These are phyloP conservation scores for Heliconius hermathena DNA, from an alignment of 1,140 invertebrate genomes.

Conservation along the genomic window DNA sequence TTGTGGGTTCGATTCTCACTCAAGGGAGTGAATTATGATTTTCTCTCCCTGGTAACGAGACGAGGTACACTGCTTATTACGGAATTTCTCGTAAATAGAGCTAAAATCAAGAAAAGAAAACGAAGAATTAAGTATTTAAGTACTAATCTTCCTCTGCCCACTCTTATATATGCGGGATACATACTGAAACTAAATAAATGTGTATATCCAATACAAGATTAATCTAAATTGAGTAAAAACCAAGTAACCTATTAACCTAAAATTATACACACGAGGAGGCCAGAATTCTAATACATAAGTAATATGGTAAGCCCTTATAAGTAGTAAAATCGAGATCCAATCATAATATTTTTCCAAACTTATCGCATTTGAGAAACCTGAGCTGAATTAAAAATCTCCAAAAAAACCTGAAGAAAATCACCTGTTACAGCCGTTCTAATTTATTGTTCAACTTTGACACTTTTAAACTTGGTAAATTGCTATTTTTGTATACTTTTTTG, in stretches of 20 bases:
- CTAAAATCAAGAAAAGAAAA: neutral
- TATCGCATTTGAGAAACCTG: neutral
- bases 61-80: no score
- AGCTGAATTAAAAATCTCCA: neutral
- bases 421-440: constrained; percentile 2
- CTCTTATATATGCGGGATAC: neutral
- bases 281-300: neutral
- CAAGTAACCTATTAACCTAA: neutral
- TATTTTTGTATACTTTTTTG: neutral
- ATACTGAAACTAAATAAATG: neutral
- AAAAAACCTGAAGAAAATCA: constrained; percentile 3
- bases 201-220: neutral
- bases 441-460: constrained; percentile 12
- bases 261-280: neutral
- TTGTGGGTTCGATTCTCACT: no score
- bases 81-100: neutral
- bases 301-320: neutral
- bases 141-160: neutral
- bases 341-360: constrained; percentile 7
- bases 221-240: neutral
- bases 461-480: constrained; percentile 9
- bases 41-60: no score
- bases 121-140: neutral
- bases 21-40: neutral
- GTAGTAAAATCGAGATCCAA: constrained; percentile 3